Evolutionary conservation across 2,888 invertebrate species (phyloP).

Genomic region (Liodrosophila aerea): DNA sequence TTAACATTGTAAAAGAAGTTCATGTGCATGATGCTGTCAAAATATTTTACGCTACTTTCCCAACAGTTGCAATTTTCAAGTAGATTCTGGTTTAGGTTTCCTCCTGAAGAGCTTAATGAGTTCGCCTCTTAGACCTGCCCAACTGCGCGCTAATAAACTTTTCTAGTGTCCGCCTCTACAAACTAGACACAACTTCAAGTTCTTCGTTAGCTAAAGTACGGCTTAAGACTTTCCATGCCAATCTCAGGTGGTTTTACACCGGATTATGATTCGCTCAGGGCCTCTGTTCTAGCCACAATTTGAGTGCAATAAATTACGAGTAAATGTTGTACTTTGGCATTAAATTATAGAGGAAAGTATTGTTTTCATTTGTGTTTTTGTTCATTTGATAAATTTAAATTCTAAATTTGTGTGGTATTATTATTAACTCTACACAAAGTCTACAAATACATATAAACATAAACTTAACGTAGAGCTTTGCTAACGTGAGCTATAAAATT

Average conservation of each 20-base stretch:
- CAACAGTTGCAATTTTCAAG: constrained; percentile 41
- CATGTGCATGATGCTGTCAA: constrained; percentile 39
- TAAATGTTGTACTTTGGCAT: no score
- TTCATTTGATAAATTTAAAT: no score
- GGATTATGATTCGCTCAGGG: constrained; percentile 22
- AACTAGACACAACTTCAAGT: constrained; percentile 40
- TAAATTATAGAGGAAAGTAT: no score
- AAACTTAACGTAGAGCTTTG: no score
- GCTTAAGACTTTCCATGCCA: constrained; percentile 40
- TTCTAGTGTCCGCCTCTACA: constrained; percentile 16
- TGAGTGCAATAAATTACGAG: no score
- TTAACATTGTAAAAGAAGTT: constrained; percentile 52
- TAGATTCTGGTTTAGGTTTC: constrained; percentile 14
- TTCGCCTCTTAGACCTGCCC: constrained; percentile 1
- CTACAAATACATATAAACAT: no score
- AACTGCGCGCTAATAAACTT: constrained; percentile 47
- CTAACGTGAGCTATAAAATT: no score
- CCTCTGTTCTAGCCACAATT: no score
- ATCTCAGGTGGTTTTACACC: constrained; percentile 24
- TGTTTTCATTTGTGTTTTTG: no score
- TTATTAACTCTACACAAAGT: no score
- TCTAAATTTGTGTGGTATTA: no score
- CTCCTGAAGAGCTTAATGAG: constrained; percentile 40
- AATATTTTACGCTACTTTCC: constrained; percentile 30
- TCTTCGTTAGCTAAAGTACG: constrained; percentile 25